phyloP scores from a whole-genome alignment of 2,113 vertebrate species.

The Ochotona curzoniae region DNA sequence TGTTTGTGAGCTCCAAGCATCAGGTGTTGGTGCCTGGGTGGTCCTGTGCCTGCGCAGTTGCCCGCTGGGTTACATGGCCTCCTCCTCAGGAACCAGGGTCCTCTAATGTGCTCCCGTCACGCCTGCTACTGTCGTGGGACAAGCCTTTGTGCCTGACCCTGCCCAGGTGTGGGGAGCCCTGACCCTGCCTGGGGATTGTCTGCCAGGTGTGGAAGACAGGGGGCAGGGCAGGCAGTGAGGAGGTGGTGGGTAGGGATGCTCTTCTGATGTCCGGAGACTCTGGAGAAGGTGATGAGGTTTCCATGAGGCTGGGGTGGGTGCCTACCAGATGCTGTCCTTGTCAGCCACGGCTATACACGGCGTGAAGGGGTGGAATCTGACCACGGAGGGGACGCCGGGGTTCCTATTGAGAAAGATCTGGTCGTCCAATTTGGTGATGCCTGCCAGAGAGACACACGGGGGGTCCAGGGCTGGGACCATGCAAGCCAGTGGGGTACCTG shows the following conservation, averaged over 20 bases:
- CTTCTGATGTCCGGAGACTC: too few species aligned
- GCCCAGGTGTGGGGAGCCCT: not conserved
- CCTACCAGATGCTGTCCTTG: conserved; percentile 98
- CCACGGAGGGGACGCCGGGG: conserved; percentile 96
- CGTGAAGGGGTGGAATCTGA: conserved; percentile 98
- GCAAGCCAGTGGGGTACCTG: fast-evolving
- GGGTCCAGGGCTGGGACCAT: not conserved
- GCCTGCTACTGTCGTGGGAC: too few species aligned
- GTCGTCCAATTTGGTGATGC: conserved; percentile 95
- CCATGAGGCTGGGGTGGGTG: fast-evolving
- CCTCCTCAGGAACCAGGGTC: too few species aligned
- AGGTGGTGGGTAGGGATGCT: not conserved
- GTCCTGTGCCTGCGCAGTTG: too few species aligned
- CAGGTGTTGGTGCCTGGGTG: too few species aligned
- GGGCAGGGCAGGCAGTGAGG: not conserved
- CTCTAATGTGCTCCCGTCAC: too few species aligned
- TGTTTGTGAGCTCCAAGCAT: not conserved
- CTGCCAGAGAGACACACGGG: conserved; percentile 80
- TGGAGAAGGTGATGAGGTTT: too few species aligned
- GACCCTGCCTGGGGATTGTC: not conserved
- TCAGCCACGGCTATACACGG: conserved; percentile 97
- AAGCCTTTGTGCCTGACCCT: too few species aligned
- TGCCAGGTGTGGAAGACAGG: too few species aligned
- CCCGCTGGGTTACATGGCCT: too few species aligned
- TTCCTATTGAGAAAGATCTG: conserved; percentile 99